Evolutionary conservation across 2,113 vertebrate genomes (phyloP).

Genomic region (Strix uralensis): DNA sequence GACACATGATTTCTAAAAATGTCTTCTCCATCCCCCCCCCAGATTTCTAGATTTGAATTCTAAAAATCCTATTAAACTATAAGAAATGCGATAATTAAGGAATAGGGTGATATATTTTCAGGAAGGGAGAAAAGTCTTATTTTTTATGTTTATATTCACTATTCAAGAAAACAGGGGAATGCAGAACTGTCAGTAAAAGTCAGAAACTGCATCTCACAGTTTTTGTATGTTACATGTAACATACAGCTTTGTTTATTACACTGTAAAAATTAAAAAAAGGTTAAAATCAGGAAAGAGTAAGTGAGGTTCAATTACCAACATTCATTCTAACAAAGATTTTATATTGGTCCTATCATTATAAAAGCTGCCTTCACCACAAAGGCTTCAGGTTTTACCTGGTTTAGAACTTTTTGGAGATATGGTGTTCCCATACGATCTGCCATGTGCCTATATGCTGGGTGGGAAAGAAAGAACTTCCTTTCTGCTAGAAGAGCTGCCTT

Average conservation of each 20-base stretch:
- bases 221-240: not conserved
- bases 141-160: not conserved
- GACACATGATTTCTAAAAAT: not conserved
- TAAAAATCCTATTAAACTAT: not conserved
- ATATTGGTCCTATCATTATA: not conserved
- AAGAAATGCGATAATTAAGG: not conserved
- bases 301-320: not conserved
- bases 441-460: conserved; percentile 92
- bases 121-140: not conserved
- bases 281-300: not conserved
- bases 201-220: not conserved
- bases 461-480: conserved; percentile 97
- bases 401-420: conserved; percentile 91
- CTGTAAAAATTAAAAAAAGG: not conserved
- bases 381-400: conserved; percentile 81
- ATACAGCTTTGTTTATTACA: not conserved
- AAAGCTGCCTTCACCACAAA: not conserved
- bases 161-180: not conserved
- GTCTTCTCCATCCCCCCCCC: fast-evolving
- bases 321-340: not conserved
- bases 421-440: conserved; percentile 97
- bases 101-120: not conserved
- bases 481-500: conserved; percentile 89
- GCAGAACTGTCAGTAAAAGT: not conserved
- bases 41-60: not conserved